Evolutionary conservation across 2,113 vertebrate species (phyloP).

Genomic region (Anser brachyrhynchus): DNA sequence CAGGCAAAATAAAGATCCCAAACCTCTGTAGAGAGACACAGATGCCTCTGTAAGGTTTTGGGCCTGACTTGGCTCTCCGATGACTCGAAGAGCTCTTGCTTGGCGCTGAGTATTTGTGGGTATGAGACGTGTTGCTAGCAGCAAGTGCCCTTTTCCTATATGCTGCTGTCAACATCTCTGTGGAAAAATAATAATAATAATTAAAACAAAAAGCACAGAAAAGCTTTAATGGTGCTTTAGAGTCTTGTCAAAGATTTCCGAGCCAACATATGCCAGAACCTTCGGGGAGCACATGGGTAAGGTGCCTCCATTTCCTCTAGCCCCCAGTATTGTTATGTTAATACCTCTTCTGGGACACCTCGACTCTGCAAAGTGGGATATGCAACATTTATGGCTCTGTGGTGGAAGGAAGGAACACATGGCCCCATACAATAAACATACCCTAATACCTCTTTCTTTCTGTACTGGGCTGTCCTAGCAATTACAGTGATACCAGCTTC

Average conservation of each 20-base stretch:
- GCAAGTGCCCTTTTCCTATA: not conserved
- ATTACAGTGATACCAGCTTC: not conserved
- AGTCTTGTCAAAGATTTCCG: conserved; percentile 40
- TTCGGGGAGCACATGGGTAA: not conserved
- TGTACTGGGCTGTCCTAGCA: not conserved
- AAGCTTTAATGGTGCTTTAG: conserved; percentile 30
- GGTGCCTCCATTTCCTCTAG: conserved; percentile 53
- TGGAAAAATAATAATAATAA: not conserved
- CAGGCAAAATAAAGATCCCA: not conserved
- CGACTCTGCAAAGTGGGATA: conserved; percentile 1
- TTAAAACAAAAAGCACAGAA: not conserved
- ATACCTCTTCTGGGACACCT: conserved; percentile 39
- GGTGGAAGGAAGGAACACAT: conserved; percentile 41
- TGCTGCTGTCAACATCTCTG: not conserved
- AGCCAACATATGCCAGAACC: conserved; percentile 4
- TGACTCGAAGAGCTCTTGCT: not conserved
- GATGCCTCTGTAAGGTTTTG: not conserved
- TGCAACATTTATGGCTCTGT: conserved; percentile 17
- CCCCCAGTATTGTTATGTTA: not conserved
- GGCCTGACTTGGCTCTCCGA: not conserved
- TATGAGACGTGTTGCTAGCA: not conserved
- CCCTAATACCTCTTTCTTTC: not conserved
- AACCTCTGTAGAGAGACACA: not conserved
- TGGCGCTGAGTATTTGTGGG: not conserved
- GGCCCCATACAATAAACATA: not conserved